Percentiles rank a stretch among this genome's conserved stretches.
Evolutionary conservation across 2,888 invertebrate genomes (phyloP).

Genomic region (Pyralis farinalis): DNA sequence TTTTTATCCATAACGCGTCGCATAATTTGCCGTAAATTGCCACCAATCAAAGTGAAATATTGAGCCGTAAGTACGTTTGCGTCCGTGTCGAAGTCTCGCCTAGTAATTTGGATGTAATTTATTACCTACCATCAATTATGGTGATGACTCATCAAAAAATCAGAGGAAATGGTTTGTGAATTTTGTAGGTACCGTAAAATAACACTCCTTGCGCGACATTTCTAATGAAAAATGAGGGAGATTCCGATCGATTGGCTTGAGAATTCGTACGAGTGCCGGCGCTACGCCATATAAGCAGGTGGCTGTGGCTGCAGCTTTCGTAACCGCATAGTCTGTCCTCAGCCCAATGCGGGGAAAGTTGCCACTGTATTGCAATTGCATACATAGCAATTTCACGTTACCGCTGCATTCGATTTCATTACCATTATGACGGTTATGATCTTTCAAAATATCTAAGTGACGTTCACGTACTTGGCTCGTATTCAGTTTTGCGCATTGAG

Average conservation of each 20-base stretch:
- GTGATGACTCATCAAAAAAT: not conserved
- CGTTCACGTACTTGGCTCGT: constrained; percentile 31
- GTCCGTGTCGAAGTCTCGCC: constrained; percentile 11
- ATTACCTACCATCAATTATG: constrained; percentile 1
- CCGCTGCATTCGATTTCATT: constrained; percentile 35
- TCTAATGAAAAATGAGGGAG: too few species aligned
- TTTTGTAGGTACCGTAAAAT: too few species aligned
- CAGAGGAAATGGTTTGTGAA: too few species aligned
- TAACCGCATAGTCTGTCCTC: constrained; percentile 63
- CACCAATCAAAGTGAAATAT: constrained; percentile 20
- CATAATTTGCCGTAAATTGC: constrained; percentile 19
- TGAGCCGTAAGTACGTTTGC: constrained; percentile 17
- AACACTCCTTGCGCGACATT: too few species aligned
- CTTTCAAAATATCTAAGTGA: constrained; percentile 20
- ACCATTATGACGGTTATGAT: constrained; percentile 11
- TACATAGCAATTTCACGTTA: constrained; percentile 32
- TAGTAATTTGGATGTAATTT: constrained; percentile 9
- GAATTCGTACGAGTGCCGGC: constrained; percentile 42
- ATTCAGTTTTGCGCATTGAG: constrained; percentile 26
- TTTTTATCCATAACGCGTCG: constrained; percentile 21
- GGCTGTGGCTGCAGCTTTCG: constrained; percentile 65
- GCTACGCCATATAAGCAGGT: constrained; percentile 55
- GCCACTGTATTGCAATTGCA: constrained; percentile 57
- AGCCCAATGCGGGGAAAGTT: constrained; percentile 61
- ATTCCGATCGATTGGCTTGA: constrained; percentile 14